Evolutionary conservation across 2,797 vertebrate genomes (phyloP).

Genomic region (Cynopterus sphinx): DNA sequence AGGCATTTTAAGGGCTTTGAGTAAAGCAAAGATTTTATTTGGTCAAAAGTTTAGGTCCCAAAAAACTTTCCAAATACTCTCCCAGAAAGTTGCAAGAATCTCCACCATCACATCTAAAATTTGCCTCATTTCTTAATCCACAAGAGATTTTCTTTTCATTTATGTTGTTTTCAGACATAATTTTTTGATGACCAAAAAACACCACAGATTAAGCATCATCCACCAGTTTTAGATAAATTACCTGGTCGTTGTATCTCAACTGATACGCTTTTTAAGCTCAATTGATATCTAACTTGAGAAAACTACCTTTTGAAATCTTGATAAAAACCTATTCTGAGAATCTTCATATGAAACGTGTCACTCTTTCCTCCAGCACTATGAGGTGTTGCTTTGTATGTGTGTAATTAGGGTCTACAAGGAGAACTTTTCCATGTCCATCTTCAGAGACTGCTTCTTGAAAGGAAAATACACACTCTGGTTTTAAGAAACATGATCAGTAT

Average conservation of each 20-base stretch:
- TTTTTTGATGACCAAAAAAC: constrained; percentile 24
- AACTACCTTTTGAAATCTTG: constrained; percentile 31
- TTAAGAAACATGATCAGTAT: neutral
- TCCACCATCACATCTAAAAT: neutral
- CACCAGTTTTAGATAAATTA: constrained; percentile 59
- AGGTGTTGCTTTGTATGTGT: neutral
- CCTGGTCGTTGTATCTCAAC: neutral
- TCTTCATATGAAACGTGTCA: neutral
- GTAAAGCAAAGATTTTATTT: neutral
- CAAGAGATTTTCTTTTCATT: neutral
- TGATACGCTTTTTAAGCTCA: constrained; percentile 21
- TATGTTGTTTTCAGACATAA: constrained; percentile 43
- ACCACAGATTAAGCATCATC: neutral
- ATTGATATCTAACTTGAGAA: constrained; percentile 52
- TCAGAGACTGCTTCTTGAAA: constrained; percentile 6
- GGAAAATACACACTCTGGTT: neutral
- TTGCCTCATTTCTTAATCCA: neutral
- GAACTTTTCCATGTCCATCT: neutral
- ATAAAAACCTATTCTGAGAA: constrained; percentile 16
- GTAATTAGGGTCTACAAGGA: neutral
- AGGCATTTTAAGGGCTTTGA: neutral
- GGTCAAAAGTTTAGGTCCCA: neutral
- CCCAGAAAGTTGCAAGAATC: neutral
- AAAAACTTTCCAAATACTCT: neutral
- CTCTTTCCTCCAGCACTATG: neutral